These are phyloP conservation scores for Plestiodon gilberti DNA, from an alignment of 2,113 vertebrate genomes.

Conservation along the genomic window DNA sequence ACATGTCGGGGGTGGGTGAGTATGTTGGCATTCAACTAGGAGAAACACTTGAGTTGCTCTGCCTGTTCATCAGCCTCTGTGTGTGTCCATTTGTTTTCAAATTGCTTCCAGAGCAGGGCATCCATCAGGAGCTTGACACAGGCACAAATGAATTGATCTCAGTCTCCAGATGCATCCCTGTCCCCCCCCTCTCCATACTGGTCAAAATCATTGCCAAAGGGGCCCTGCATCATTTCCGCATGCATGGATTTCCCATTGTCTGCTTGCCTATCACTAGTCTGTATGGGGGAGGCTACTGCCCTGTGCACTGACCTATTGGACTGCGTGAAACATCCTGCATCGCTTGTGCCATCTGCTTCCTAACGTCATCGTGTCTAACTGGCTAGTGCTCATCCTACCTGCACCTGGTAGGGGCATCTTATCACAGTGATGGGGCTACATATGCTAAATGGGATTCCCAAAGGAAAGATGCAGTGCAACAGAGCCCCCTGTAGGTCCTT, in stretches of 20 bases:
- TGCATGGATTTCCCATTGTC: slow-evolving; percentile 17
- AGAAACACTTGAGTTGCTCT: background rate
- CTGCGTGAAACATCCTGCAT: background rate
- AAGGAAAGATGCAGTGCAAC: background rate
- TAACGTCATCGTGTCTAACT: background rate
- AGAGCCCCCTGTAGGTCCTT: background rate
- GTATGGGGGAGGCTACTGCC: background rate
- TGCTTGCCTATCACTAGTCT: background rate
- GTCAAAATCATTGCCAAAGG: background rate
- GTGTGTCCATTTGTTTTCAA: background rate
- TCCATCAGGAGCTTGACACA: background rate
- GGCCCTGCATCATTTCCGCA: background rate
- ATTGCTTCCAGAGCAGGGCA: background rate
- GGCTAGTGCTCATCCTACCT: slow-evolving; percentile 14
- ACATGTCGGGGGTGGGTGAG: fast-evolving
- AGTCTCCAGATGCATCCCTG: background rate
- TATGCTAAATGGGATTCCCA: background rate
- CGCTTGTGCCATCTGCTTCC: background rate
- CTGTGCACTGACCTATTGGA: background rate
- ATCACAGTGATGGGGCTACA: background rate
- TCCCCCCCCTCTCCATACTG: background rate
- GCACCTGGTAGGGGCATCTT: background rate
- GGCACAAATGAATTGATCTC: background rate
- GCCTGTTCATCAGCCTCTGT: background rate
- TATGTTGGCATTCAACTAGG: background rate